A percentile compares a stretch with the other conserved stretches of the same genome.
Conservation (phyloP, 2,888 invertebrate species). For the Augiades crinisus region DNA sequence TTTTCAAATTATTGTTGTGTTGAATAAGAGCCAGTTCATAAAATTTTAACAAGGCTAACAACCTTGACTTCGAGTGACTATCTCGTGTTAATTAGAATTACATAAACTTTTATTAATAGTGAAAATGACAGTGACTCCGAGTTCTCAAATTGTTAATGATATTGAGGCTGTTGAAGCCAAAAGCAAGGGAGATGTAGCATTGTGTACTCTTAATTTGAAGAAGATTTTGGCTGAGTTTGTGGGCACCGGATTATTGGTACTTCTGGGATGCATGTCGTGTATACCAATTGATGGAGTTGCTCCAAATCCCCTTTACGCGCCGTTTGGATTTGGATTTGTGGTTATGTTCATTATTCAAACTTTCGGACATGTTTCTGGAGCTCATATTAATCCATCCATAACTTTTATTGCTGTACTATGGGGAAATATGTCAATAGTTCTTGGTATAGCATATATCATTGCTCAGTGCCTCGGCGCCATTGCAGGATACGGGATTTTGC, state of each 20-base stretch:
- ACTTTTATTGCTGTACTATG: slow-evolving; percentile 84
- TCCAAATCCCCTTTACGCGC: slow-evolving; percentile 67
- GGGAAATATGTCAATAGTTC: slow-evolving; percentile 75
- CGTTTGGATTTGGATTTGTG: slow-evolving; percentile 83
- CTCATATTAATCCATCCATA: slow-evolving; percentile 87
- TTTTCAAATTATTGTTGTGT: background rate
- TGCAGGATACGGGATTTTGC: slow-evolving; percentile 85
- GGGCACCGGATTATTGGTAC: slow-evolving; percentile 83
- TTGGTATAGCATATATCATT: slow-evolving; percentile 82
- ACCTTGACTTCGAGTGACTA: too few relatives aligned
- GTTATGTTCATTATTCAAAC: slow-evolving; percentile 84
- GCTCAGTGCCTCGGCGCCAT: slow-evolving; percentile 86
- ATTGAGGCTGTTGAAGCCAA: slow-evolving; percentile 39
- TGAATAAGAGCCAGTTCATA: slow-evolving; percentile 1
- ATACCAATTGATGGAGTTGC: slow-evolving; percentile 64
- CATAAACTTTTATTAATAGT: slow-evolving; percentile 1
- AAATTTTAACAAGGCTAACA: background rate
- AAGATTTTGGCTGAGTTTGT: slow-evolving; percentile 80
- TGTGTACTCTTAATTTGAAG: slow-evolving; percentile 47
- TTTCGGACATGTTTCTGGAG: slow-evolving; percentile 86
- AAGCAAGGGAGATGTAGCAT: slow-evolving; percentile 34
- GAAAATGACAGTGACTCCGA: slow-evolving; percentile 37
- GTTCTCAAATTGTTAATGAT: slow-evolving; percentile 39
- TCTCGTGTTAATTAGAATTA: too few relatives aligned
- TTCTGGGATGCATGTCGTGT: slow-evolving; percentile 88